These are phyloP conservation scores for Saccostrea echinata DNA, from an alignment of 1,140 invertebrate genomes.

Conservation along the genomic window DNA sequence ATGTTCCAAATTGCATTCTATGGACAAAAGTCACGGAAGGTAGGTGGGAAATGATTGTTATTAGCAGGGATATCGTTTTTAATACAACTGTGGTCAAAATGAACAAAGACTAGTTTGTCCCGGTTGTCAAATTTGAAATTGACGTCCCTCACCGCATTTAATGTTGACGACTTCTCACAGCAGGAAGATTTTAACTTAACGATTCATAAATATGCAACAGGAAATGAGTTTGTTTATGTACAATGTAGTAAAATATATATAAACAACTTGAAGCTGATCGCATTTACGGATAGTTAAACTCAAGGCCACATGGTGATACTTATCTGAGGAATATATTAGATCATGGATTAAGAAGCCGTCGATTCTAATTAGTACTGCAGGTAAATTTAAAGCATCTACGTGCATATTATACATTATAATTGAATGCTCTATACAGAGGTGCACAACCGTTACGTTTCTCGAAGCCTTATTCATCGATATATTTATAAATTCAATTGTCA, in stretches of 20 bases:
- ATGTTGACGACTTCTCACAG: background rate
- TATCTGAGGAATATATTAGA: background rate
- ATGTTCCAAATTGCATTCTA: background rate
- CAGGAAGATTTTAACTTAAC: background rate
- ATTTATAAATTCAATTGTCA: background rate
- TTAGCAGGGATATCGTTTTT: no score
- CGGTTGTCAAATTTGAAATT: background rate
- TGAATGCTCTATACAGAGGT: background rate
- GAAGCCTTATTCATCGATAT: conserved; percentile 1
- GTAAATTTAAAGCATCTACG: background rate
- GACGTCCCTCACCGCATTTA: background rate
- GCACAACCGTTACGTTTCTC: background rate
- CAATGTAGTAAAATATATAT: background rate
- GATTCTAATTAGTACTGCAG: conserved; percentile 10
- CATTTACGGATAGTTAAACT: no score
- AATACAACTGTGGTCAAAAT: background rate
- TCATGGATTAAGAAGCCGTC: background rate
- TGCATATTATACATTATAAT: background rate
- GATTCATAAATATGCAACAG: background rate
- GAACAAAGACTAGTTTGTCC: background rate
- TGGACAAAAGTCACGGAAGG: background rate
- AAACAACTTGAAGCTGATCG: background rate
- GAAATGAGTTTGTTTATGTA: background rate
- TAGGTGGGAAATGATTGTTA: background rate
- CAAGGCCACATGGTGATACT: background rate